Conservation (phyloP, 2,113 vertebrate species). For the Chionomys nivalis region DNA sequence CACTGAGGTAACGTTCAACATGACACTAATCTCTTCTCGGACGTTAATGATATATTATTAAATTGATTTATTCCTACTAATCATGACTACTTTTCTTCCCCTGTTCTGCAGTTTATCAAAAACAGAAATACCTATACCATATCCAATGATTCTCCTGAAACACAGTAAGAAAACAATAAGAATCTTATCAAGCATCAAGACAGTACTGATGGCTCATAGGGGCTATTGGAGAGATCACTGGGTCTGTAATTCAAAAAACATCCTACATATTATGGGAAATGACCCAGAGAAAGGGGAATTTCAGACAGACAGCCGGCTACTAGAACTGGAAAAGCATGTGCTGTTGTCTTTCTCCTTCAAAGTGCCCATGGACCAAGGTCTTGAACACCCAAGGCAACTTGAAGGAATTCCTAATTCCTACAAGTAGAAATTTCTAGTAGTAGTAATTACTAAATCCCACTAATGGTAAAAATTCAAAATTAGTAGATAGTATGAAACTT, state of each 20-base stretch:
- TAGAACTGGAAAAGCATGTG: background rate
- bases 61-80: background rate
- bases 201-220: background rate
- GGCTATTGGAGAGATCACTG: background rate
- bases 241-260: background rate
- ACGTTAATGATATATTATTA: constrained; percentile 16
- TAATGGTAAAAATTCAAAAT: constrained; percentile 22
- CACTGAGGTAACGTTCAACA: background rate
- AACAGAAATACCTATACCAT: background rate
- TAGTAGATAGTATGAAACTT: background rate
- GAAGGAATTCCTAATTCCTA: background rate
- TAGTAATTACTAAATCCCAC: background rate
- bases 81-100: background rate
- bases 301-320: background rate
- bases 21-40: constrained; percentile 6
- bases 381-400: background rate
- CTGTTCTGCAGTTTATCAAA: constrained; percentile 26
- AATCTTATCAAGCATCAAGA: background rate
- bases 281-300: background rate
- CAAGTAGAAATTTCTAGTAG: too few species aligned
- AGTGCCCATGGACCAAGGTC: background rate
- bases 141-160: constrained; percentile 26
- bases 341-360: background rate
- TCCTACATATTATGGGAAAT: background rate
- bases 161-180: background rate